phyloP scores from a whole-genome alignment of 1,140 invertebrate genomes.

The Pinna nobilis region DNA sequence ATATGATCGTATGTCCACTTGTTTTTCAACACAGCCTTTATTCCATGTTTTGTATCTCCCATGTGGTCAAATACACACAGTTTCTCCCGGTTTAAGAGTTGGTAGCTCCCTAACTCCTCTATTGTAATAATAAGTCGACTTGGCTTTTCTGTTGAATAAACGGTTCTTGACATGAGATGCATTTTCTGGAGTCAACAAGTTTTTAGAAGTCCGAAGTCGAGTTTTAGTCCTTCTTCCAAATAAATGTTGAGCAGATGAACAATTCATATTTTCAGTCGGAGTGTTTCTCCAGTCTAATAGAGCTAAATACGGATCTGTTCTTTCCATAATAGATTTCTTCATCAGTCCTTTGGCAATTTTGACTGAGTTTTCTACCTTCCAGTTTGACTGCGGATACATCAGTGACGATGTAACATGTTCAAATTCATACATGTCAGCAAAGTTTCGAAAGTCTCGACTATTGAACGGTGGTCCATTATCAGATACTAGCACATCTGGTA shows the following conservation, averaged over 20 bases:
- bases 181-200: too few species aligned
- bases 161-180: background rate
- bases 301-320: too few species aligned
- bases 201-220: background rate
- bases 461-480: constrained; percentile 42
- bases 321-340: constrained; percentile 24
- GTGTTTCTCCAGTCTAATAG: too few species aligned
- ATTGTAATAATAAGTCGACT: background rate
- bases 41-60: background rate
- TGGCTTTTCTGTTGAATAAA: background rate
- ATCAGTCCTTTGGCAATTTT: constrained; percentile 41
- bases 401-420: background rate
- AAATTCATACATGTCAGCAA: constrained; percentile 28
- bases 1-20: constrained; percentile 15
- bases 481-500: constrained; percentile 28
- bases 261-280: too few species aligned
- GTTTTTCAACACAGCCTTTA: background rate
- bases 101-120: background rate
- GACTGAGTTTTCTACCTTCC: constrained; percentile 31
- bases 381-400: constrained; percentile 29
- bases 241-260: background rate
- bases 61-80: background rate
- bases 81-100: background rate
- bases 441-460: constrained; percentile 26
- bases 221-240: background rate